phyloP scores from a whole-genome alignment of 2,797 vertebrate genomes.

The Rhinophrynus dorsalis region DNA sequence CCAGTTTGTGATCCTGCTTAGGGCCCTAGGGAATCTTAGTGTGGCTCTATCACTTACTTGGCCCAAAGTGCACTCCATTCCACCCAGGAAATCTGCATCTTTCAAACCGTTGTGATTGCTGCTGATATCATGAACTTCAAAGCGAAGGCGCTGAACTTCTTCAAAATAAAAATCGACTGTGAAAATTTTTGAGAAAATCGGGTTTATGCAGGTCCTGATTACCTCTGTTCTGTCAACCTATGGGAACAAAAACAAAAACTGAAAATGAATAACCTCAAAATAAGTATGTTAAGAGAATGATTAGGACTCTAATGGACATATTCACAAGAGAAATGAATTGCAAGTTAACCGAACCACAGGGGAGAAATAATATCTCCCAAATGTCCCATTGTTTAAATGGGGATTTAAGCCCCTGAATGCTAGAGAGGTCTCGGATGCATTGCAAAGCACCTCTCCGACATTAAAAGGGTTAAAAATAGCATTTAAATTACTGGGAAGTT shows the following conservation, averaged over 20 bases:
- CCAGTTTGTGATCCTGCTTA: no score
- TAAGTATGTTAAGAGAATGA: background rate
- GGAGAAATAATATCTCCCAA: no score
- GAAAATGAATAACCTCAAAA: background rate
- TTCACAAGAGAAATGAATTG: no score
- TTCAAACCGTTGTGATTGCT: constrained; percentile 94
- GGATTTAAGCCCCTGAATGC: no score
- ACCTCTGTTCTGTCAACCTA: constrained; percentile 97
- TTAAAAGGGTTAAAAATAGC: no score
- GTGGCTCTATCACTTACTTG: constrained; percentile 84
- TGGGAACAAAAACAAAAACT: constrained; percentile 17
- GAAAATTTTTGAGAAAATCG: constrained; percentile 94
- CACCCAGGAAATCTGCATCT: constrained; percentile 92
- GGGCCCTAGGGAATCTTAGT: no score
- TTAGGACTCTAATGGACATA: no score
- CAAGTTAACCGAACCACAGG: no score
- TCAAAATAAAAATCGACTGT: constrained; percentile 98
- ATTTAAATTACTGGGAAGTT: no score
- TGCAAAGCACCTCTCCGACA: no score
- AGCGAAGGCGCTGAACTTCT: constrained; percentile 91
- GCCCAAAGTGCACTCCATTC: constrained; percentile 95
- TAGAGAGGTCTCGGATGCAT: no score
- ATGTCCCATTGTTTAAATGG: no score
- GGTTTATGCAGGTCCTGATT: constrained; percentile 92
- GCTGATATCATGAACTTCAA: constrained; percentile 96